A percentile compares a stretch with the other conserved stretches of the same genome.
Evolutionary conservation across 2,888 invertebrate genomes (phyloP).

Genomic region (Agrotis exclamationis): DNA sequence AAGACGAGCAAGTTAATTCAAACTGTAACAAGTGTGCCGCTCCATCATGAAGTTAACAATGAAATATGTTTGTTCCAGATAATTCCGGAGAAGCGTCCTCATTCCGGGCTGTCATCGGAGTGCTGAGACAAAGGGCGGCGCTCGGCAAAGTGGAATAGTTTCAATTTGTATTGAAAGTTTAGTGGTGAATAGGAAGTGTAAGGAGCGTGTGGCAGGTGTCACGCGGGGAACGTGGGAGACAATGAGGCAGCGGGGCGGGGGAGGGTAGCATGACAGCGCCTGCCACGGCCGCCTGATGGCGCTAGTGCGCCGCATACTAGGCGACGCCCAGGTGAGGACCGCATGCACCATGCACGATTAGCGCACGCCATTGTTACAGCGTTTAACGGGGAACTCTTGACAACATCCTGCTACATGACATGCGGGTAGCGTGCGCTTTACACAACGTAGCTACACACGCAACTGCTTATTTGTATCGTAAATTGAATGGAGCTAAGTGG

Average conservation of each 20-base stretch:
- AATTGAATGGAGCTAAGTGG: conserved; percentile 50
- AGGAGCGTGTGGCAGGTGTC: conserved; percentile 75
- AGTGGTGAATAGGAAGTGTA: conserved; percentile 69
- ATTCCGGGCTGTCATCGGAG: conserved; percentile 64
- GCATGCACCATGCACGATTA: conserved; percentile 70
- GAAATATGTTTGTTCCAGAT: conserved; percentile 80
- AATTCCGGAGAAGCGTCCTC: conserved; percentile 64
- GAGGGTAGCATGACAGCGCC: conserved; percentile 90
- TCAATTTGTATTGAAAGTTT: conserved; percentile 75
- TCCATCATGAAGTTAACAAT: conserved; percentile 63
- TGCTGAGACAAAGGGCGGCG: conserved; percentile 67
- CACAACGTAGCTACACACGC: conserved; percentile 50
- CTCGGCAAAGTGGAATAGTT: conserved; percentile 79
- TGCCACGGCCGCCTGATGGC: conserved; percentile 95
- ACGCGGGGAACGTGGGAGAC: conserved; percentile 69
- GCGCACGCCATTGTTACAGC: conserved; percentile 63
- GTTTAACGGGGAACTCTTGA: conserved; percentile 62
- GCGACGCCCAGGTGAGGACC: conserved; percentile 95
- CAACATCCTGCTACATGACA: conserved; percentile 62
- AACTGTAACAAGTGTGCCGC: conserved; percentile 42
- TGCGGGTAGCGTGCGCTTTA: conserved; percentile 54
- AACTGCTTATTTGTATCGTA: conserved; percentile 37
- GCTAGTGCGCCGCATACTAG: conserved; percentile 96
- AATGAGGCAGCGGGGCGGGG: conserved; percentile 81
- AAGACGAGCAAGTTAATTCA: conserved; percentile 47